These are phyloP conservation scores for Aphidius colemani DNA, from an alignment of 2,888 invertebrate species.

Conservation along the genomic window DNA sequence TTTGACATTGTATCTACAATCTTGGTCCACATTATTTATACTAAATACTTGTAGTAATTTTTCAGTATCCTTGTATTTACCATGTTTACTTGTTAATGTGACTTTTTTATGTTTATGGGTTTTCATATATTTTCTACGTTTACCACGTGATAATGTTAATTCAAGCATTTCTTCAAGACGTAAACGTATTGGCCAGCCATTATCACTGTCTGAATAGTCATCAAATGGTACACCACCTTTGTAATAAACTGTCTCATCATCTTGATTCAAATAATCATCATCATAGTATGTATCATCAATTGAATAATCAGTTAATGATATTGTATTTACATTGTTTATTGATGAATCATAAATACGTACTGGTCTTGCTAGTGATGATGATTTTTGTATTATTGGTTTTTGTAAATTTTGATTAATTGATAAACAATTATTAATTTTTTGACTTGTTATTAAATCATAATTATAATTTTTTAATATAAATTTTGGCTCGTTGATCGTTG, in stretches of 20 bases:
- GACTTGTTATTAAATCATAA: conserved; percentile 19
- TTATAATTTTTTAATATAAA: conserved; percentile 21
- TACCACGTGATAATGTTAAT: conserved; percentile 43
- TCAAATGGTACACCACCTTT: conserved; percentile 31
- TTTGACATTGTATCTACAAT: conserved; percentile 55
- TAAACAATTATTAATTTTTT: conserved; percentile 15
- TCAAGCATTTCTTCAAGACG: conserved; percentile 55
- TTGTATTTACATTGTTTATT: conserved; percentile 39
- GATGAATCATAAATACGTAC: conserved; percentile 54
- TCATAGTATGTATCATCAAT: conserved; percentile 25
- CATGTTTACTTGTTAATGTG: conserved; percentile 42
- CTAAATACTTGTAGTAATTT: conserved; percentile 56
- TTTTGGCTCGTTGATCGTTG: conserved; percentile 19
- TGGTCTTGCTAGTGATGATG: conserved; percentile 50
- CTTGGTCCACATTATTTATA: conserved; percentile 59
- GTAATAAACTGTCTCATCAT: conserved; percentile 22
- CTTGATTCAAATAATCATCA: conserved; percentile 1
- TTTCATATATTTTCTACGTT: conserved; percentile 43
- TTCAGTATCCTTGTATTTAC: conserved; percentile 54
- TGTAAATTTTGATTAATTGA: conserved; percentile 29
- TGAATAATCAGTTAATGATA: conserved; percentile 28
- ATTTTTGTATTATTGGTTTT: conserved; percentile 51
- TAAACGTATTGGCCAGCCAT: conserved; percentile 48
- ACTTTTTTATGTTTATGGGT: conserved; percentile 46
- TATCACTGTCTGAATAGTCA: conserved; percentile 36